phyloP scores from a whole-genome alignment of 2,888 invertebrate genomes.

The Boloria euphrosyne region DNA sequence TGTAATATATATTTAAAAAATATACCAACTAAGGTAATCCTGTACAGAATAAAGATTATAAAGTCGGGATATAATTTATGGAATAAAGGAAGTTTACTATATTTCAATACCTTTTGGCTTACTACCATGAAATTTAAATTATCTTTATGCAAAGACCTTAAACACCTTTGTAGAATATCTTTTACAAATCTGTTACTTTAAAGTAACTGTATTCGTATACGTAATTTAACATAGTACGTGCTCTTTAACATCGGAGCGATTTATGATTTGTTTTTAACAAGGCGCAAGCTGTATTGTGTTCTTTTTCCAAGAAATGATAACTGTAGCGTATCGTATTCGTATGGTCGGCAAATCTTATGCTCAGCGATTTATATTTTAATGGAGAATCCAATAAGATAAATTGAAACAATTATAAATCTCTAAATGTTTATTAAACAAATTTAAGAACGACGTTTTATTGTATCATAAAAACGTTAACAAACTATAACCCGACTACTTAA shows the following conservation, averaged over 20 bases:
- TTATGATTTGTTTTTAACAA: conserved; percentile 46
- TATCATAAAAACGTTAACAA: not conserved
- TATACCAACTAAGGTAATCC: too few species aligned
- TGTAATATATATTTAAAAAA: too few species aligned
- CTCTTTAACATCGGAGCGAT: conserved; percentile 30
- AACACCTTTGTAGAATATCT: too few species aligned
- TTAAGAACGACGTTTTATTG: not conserved
- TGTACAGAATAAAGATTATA: too few species aligned
- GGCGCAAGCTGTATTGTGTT: conserved; percentile 42
- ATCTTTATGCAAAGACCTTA: too few species aligned
- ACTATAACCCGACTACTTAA: too few species aligned
- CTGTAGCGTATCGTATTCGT: conserved; percentile 42
- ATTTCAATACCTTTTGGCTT: too few species aligned
- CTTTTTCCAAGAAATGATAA: conserved; percentile 45
- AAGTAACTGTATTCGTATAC: conserved; percentile 14
- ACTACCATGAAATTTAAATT: too few species aligned
- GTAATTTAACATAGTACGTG: conserved; percentile 23
- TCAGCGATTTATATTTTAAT: conserved; percentile 12
- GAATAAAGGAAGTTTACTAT: too few species aligned
- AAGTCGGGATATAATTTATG: too few species aligned
- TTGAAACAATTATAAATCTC: not conserved
- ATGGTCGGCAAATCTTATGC: conserved; percentile 37
- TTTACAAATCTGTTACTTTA: not conserved
- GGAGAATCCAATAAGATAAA: conserved; percentile 4
- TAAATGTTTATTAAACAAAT: conserved; percentile 7